Base-by-base conservation (phyloP, 2,113 vertebrate species). In the Mus pahari region DNA sequence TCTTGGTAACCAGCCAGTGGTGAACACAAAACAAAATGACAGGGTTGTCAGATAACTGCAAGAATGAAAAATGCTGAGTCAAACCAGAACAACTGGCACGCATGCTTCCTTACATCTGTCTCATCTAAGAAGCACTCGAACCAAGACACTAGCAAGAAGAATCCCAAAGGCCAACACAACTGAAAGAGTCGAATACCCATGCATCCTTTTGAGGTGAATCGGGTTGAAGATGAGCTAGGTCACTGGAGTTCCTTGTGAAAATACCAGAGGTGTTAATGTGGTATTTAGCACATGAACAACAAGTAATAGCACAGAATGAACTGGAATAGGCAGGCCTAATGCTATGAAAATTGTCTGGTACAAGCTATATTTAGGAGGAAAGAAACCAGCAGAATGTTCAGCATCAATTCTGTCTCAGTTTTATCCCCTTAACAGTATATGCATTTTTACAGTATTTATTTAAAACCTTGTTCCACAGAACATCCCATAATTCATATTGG, bases 261-360 rank as follows among this genome's bases (percentile, higher is more conserved):
- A 75, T 50, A 86, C 24, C 89, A 87, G 81, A n/a, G 71, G 91
- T 92, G n/a, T 91, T 91, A 95, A 79, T 88, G 79, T 97, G 89
- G 39, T 64, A 36, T 87, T 96, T 97, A 96, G 87, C 92, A 96
- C 73, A 96, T 75, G 50, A 86, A 83, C 77, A 92, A 66, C 73
- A 96, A 95, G 62, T 87, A 84, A 94, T 17, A 92, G 50, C 88
- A 94, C 89, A 94, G 84, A 96, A 94, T 88, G 75, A 93, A 94
- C 71, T 77, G 79, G 50, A 92, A 48, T 24, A 53, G 83, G 83
- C 75, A 94, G 24, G 50, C 79, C 87, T 87, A 92, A 96, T 53
- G 73, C 39, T 90, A 50, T 33, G 28, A 92, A 93, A 95, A 95
- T 92, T 91, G 92, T 88, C 81, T 83, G 81, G 31, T 10, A 24